Percentiles rank a stretch among this genome's conserved stretches.
Conservation (phyloP, 2,113 vertebrate species). For the Mohoua ochrocephala region DNA sequence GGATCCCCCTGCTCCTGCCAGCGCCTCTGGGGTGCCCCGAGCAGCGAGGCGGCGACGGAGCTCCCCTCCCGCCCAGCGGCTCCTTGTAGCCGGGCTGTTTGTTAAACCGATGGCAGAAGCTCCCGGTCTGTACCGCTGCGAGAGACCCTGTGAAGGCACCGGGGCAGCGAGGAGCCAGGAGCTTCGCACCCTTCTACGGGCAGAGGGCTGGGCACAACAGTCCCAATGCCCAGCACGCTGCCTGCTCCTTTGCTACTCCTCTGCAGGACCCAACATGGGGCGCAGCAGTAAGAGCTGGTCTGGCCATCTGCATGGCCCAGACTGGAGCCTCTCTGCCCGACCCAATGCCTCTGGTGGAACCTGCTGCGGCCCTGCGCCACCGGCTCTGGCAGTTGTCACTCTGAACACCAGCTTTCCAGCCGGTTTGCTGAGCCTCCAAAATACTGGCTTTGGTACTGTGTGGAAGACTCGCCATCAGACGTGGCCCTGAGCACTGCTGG, state of each 20-base stretch:
- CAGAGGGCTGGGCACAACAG: not conserved
- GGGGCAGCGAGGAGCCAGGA: not conserved
- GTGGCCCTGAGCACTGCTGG: not conserved
- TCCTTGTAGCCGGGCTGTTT: too few relatives aligned
- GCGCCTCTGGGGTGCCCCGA: not conserved
- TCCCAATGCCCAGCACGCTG: rapidly evolving
- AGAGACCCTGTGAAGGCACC: not conserved
- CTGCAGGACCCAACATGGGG: rapidly evolving
- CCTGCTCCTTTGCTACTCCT: not conserved
- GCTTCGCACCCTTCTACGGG: not conserved
- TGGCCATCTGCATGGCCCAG: not conserved
- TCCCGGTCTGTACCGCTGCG: too few relatives aligned
- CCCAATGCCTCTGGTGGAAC: not conserved
- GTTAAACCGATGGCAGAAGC: not conserved
- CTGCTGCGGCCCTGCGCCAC: not conserved
- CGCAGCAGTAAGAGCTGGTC: not conserved
- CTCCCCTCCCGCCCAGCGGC: not conserved
- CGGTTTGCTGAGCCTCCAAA: not conserved
- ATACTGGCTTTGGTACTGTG: not conserved
- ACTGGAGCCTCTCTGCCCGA: not conserved
- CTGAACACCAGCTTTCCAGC: not conserved
- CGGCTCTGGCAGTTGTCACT: not conserved
- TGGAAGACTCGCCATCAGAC: not conserved
- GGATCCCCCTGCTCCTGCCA: not conserved
- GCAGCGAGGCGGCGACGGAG: not conserved